Conservation (phyloP, 1,140 invertebrate genomes). For the Pseudomyrmex flavicornis region DNA sequence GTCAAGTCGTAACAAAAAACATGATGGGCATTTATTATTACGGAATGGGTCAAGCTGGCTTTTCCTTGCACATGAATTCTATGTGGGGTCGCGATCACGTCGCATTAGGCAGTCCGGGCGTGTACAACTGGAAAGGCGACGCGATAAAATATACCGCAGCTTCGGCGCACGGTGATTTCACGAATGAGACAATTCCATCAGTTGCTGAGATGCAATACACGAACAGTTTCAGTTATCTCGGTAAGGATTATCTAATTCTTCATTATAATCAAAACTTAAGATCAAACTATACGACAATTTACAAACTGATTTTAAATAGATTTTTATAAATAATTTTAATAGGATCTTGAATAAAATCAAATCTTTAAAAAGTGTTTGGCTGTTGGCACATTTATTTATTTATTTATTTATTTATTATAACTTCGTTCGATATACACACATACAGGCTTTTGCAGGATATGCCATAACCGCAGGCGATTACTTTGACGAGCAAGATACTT, state of each 20-base stretch:
- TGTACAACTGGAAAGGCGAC: conserved; percentile 85
- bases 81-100: conserved; percentile 58
- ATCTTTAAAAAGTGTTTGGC: neutral
- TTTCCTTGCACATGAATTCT: conserved; percentile 76
- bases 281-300: neutral
- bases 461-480: conserved; percentile 87
- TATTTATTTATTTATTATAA: neutral
- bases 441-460: conserved; percentile 84
- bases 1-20: conserved; percentile 1
- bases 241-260: conserved; percentile 51
- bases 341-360: neutral
- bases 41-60: conserved; percentile 79
- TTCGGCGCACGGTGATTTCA: neutral
- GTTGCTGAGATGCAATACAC: neutral
- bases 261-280: neutral
- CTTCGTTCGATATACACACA: neutral
- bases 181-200: conserved; percentile 23
- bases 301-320: neutral
- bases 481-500: conserved; percentile 75
- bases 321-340: neutral
- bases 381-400: neutral
- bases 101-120: conserved; percentile 87
- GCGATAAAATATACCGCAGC: conserved; percentile 41
- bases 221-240: conserved; percentile 60
- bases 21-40: conserved; percentile 57